Percentiles rank a stretch among this genome's conserved stretches.
These are phyloP conservation scores for Altica lythri DNA, from an alignment of 2,888 invertebrate species.

Conservation along the genomic window DNA sequence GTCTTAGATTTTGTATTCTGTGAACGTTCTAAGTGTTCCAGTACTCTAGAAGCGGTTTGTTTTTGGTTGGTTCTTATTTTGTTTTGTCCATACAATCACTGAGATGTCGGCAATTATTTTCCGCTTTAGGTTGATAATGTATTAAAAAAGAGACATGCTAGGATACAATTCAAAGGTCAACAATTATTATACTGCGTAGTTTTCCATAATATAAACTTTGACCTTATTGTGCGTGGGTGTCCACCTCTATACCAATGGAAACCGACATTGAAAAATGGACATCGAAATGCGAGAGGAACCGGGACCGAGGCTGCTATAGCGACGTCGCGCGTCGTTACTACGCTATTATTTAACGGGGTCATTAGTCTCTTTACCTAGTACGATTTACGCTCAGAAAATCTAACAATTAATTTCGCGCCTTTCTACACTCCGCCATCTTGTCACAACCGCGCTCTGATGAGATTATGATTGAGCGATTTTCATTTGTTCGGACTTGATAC, in stretches of 20 bases:
- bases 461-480: conserved; percentile 21
- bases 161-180: too few relatives aligned
- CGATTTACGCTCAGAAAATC: conserved; percentile 16
- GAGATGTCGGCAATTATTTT: too few relatives aligned
- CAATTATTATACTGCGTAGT: too few relatives aligned
- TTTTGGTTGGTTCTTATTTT: too few relatives aligned
- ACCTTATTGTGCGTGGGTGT: too few relatives aligned
- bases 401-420: conserved; percentile 18
- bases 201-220: too few relatives aligned
- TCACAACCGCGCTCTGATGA: conserved; percentile 12
- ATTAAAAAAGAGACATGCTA: too few relatives aligned
- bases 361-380: conserved; percentile 14
- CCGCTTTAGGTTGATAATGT: too few relatives aligned
- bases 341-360: conserved; percentile 8
- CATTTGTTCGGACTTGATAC: conserved; percentile 14
- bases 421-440: conserved; percentile 11
- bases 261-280: background rate
- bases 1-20: too few relatives aligned
- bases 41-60: too few relatives aligned
- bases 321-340: background rate
- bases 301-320: background rate
- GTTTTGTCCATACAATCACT: too few relatives aligned
- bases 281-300: background rate
- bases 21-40: too few relatives aligned
- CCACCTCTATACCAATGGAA: background rate